Evolutionary conservation across 2,888 invertebrate genomes (phyloP), one percentile per base, ranked within the genome.

Genomic region (Heteropelma amictum): DNA sequence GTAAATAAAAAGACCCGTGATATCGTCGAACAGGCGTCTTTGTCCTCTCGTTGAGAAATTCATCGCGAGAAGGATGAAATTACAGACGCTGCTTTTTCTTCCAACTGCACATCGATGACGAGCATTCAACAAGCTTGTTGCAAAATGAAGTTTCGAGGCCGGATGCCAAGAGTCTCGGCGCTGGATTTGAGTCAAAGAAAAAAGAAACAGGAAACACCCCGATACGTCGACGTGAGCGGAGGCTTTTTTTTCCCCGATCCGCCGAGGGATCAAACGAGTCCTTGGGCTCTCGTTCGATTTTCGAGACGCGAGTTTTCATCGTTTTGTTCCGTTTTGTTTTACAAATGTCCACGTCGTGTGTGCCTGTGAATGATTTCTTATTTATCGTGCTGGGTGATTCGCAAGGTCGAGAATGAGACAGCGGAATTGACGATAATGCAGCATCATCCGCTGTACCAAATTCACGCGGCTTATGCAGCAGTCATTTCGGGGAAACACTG

Each of bases 41-140:
- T 10, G 23, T 5, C 21, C 33, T n/a, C n/a, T n/a, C 12, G n/a
- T 4, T 21, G 7, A 19, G 1, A 17, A 51, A 45, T 21, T 51
- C 7, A 47, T 28, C 6, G n/a, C n/a, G 12, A 12, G 12, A 10
- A 19, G 17, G 1, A 61, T 26, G 10, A 26, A 54, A 14, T 23
- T 14, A n/a, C 5, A 26, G 10, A 21, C 23, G 8, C 10, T 10
- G 1, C 14, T 8, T 58, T 58, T 28, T 5, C 1, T 28, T 42
- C 8, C 19, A 69, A 45, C 61, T 53, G n/a, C n/a, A n/a, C 49
- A 61, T 69, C 69, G 33, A 23, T 23, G 23, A 26, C 45, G 14
- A 17, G 26, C n/a, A 40, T 23, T 51, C 17, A 53, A 61, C 10
- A 33, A 53, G 42, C 23, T 69, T 40, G 14, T 33, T 61, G 28